Evolutionary conservation across 2,888 invertebrate genomes (phyloP).

Genomic region (Andrena minutula): DNA sequence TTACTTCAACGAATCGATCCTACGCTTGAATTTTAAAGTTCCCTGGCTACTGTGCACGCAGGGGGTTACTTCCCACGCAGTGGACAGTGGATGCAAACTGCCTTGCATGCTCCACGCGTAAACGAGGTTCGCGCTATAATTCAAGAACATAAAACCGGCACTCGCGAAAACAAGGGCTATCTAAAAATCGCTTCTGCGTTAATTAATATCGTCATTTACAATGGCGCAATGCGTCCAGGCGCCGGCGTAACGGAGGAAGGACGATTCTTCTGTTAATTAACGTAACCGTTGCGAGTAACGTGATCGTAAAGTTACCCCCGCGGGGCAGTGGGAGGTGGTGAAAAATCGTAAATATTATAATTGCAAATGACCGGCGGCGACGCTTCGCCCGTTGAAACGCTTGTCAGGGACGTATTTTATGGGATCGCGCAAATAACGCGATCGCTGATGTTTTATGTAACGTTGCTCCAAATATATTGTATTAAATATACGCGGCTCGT

Average conservation of each 20-base stretch:
- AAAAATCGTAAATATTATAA: conserved; percentile 42
- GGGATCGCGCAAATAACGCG: neutral
- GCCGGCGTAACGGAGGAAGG: conserved; percentile 19
- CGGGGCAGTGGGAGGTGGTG: neutral
- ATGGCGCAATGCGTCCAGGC: conserved; percentile 19
- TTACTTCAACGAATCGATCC: too few species aligned
- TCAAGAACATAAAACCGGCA: conserved; percentile 44
- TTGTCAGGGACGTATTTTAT: conserved; percentile 5
- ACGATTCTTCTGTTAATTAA: conserved; percentile 57
- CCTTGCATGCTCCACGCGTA: conserved; percentile 41
- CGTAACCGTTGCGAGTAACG: conserved; percentile 39
- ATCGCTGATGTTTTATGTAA: conserved; percentile 18
- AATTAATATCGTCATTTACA: conserved; percentile 59
- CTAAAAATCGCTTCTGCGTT: conserved; percentile 48
- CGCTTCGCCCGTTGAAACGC: neutral
- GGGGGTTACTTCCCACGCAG: conserved; percentile 1
- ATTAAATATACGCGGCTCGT: conserved; percentile 5
- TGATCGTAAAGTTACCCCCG: conserved; percentile 32
- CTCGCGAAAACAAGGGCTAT: conserved; percentile 8
- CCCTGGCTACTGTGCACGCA: neutral
- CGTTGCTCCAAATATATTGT: conserved; percentile 3
- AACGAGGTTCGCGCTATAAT: conserved; percentile 38
- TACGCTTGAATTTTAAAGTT: conserved; percentile 30
- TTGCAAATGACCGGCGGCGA: conserved; percentile 30
- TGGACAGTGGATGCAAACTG: conserved; percentile 6